Evolutionary conservation across 2,888 invertebrate species (phyloP).

Genomic region (Polydrusus pterygomalis): DNA sequence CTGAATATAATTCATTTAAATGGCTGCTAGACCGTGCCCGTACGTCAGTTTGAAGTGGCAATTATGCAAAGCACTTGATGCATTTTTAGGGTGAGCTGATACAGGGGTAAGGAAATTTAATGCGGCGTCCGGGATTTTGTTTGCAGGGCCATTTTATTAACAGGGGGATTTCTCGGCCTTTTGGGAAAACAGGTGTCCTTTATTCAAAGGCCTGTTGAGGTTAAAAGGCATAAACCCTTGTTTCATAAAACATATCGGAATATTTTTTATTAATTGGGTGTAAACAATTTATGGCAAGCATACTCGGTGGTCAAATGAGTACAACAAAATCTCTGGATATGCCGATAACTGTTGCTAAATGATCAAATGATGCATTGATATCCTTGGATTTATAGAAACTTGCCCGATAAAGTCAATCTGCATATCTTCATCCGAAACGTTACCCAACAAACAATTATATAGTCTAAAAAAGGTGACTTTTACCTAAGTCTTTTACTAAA

Average conservation of each 20-base stretch:
- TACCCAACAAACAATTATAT: too few species aligned
- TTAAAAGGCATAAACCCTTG: not conserved
- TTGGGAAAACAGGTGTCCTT: conserved; percentile 45
- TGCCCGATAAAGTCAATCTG: too few species aligned
- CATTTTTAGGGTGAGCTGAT: conserved; percentile 35
- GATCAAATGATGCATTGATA: too few species aligned
- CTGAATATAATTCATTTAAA: conserved; percentile 18
- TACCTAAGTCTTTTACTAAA: too few species aligned
- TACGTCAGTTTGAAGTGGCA: conserved; percentile 29
- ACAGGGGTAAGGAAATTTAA: conserved; percentile 35
- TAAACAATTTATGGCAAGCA: not conserved
- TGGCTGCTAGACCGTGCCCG: conserved; percentile 6
- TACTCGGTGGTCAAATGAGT: not conserved
- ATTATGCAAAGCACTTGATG: conserved; percentile 37
- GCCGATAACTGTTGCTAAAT: too few species aligned
- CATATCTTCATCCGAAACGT: too few species aligned
- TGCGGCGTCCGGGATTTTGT: conserved; percentile 20
- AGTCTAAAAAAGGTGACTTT: too few species aligned
- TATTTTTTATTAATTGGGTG: not conserved
- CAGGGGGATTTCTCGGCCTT: conserved; percentile 26
- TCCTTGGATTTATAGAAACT: too few species aligned
- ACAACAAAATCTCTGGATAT: too few species aligned
- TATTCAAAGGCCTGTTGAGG: conserved; percentile 2
- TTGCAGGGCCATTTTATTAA: conserved; percentile 37
- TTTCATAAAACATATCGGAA: not conserved